Evolutionary conservation across 2,888 invertebrate genomes (phyloP), one percentile per base, ranked within the genome.

Genomic region (Leptogaster cylindrica): DNA sequence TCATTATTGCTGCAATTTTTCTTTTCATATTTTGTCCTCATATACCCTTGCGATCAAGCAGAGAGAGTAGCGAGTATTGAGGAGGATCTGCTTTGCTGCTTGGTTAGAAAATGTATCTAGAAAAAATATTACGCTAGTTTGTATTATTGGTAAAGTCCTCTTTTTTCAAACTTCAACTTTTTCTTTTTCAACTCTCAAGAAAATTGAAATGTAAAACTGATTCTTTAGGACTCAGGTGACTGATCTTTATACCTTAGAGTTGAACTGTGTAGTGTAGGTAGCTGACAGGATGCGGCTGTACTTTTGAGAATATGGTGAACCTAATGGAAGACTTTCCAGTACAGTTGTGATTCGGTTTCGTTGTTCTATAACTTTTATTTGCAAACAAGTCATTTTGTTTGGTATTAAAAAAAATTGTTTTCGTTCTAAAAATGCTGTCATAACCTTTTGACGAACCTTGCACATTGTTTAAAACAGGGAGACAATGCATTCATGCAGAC

Each of bases 1-100:
- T 31, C 31, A 51, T 68, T 68, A 68, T 68, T 33, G 46, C 44
- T n/a, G 20, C 68, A 63, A 68, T 68, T 68, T 68, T 68, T 68
- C 68, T 66, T 68, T 51, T 48, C 41, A 31, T 28, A 14, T 64
- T 48, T 64, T 48, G 46, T 64, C 44, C 44, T 44, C 23, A 27
- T 28, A 16, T 12, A 16, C 55, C 55, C 25, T 28, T 12, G 12
- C 12, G 12, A 12, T n/a, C 18, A 18, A 44, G 18, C 10, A 61
- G 41, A 28, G 44, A 27, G 44, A 44, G 25, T n/a, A 2, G 41
- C 8, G 27, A 28, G 28, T 25, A 44, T 44, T 27, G 44, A 61
- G 36, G 28, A 58, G 27, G 25, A 58, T 23, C 27, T 8, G 27
- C 39, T 39, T 36, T 39, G 39, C 55, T 23, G 12, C 23, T 25